Conservation (phyloP, 2,797 vertebrate genomes). For the Eremophila alpestris region DNA sequence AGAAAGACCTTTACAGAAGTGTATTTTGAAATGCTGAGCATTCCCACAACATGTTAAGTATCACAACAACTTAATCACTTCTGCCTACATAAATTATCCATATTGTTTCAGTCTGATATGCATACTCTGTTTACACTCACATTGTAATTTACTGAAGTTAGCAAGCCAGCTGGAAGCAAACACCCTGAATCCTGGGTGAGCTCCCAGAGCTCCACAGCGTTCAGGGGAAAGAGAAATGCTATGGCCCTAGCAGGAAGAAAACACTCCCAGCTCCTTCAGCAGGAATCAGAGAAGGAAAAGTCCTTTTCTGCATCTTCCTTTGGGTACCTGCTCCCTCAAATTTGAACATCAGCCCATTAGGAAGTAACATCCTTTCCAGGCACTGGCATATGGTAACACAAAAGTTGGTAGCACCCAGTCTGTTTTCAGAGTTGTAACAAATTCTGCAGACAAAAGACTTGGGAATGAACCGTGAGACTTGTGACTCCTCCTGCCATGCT, state of each 20-base stretch:
- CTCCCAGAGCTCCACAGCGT: accelerated
- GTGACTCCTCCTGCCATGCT: not conserved
- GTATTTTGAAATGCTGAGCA: not conserved
- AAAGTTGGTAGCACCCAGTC: not conserved
- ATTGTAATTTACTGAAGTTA: not conserved
- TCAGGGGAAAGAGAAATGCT: not conserved
- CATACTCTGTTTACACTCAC: not conserved
- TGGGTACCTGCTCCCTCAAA: not conserved
- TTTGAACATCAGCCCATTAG: not conserved
- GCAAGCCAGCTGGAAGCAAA: not conserved
- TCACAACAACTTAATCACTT: not conserved
- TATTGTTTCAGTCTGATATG: not conserved
- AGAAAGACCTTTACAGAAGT: not conserved
- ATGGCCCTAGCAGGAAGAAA: not conserved
- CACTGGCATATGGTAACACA: not conserved
- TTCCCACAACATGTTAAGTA: not conserved
- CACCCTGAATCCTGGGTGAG: not conserved
- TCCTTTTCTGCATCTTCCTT: not conserved
- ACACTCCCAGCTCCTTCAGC: not conserved
- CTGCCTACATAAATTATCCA: not conserved
- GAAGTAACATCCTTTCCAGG: not conserved
- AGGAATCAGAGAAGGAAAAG: not conserved
- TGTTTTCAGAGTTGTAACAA: not conserved
- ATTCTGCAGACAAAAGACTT: not conserved
- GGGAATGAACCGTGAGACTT: not conserved